Evolutionary conservation across 2,888 invertebrate genomes (phyloP), one percentile per base, ranked within the genome.

Genomic region (Holacanthella duospinosa): DNA sequence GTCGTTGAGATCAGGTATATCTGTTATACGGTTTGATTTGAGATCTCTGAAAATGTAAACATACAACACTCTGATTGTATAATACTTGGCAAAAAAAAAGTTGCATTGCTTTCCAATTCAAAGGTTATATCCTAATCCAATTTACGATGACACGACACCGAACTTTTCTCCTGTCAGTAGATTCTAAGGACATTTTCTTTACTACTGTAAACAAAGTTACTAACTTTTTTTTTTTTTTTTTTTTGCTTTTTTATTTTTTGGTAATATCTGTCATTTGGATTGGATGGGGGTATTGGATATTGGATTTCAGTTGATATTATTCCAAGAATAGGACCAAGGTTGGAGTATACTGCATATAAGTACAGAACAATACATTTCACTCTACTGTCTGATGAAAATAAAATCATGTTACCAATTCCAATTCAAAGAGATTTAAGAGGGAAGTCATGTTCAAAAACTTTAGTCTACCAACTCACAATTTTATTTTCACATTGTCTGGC

Each of bases 1-100:
- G 70, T 82, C 82, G 71, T 80, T 82, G 75, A 94, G 81, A 73
- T 87, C 84, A 56, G 94, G 93, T 74, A 94, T 80, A 65, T 78
- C 79, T 62, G 82, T 82, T 74, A 95, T 80, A 74, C 82, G 82
- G 80, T 94, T 95, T 53, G 88, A 89, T 78, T 92, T 89, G 74
- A 91, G 80, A 78, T 91, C 89, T 75, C 92, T 92, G 81, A 55
- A 80, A 81, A 71, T 75, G 70, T 68, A 69, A 68, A 68, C 36
- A 36, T 12, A 36, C 9, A 16, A 36, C 6, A 36, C 16, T 6
- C 16, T 6, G 16, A 36, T 12, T 6, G 9, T 12, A 12, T 36
- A 12, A 36, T 36, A 12, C 16, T 36, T 16, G 16, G 36, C 9
- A 36, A 16, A 12, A 16, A 36, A 36, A 6, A 12, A 12, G 36